Evolutionary conservation across 2,113 vertebrate species (phyloP).

Genomic region (Ptyas mucosa): DNA sequence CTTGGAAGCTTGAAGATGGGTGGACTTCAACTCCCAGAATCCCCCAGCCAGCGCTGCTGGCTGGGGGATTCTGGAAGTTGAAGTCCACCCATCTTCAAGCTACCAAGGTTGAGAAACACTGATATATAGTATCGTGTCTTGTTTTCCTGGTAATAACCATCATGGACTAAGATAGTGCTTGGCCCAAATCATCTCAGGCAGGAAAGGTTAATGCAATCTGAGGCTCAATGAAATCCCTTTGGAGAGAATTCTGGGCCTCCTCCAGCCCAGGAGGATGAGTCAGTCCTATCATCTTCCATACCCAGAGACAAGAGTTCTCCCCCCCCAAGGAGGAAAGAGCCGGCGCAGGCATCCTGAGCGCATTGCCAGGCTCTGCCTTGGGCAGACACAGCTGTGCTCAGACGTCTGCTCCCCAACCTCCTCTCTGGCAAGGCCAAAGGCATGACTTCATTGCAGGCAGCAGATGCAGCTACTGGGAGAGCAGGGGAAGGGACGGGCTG

Average conservation of each 20-base stretch:
- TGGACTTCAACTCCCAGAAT: too few relatives aligned
- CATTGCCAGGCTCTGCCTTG: neutral
- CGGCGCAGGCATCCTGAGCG: neutral
- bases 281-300: slow-evolving; percentile 19
- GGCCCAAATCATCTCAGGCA: neutral
- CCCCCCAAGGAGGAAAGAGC: neutral
- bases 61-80: too few relatives aligned
- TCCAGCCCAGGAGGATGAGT: slow-evolving; percentile 13
- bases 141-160: neutral
- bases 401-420: neutral
- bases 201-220: neutral
- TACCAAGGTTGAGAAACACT: too few relatives aligned
- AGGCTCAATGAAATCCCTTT: neutral
- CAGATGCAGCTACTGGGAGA: slow-evolving; percentile 16
- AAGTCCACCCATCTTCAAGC: too few relatives aligned
- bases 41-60: too few relatives aligned
- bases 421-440: neutral
- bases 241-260: slow-evolving; percentile 13
- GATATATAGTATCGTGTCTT: neutral
- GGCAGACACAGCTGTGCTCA: slow-evolving; percentile 5
- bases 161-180: fast-evolving
- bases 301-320: neutral
- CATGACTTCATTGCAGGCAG: slow-evolving; percentile 52
- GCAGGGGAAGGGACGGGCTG: neutral
- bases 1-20: too few relatives aligned